A percentile compares a stretch with the other conserved stretches of the same genome.
Conservation (phyloP, 2,113 vertebrate species). For the Osmerus eperlanus region DNA sequence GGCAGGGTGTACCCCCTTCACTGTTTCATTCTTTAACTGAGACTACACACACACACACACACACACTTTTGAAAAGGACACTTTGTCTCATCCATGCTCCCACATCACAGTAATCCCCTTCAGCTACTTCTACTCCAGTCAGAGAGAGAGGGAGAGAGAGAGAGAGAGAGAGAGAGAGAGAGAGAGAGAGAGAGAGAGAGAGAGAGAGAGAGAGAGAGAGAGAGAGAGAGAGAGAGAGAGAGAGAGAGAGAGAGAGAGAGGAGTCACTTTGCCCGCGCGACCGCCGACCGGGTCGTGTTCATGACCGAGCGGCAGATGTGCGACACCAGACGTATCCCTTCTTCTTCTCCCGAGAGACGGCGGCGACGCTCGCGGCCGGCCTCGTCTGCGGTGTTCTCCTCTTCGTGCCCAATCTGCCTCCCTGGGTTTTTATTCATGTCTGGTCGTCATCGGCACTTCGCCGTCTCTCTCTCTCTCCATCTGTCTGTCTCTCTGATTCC, state of each 20-base stretch:
- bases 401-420: neutral
- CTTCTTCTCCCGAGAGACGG: neutral
- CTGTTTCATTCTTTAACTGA: neutral
- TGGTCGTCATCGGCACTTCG: neutral
- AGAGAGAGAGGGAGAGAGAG: too few species aligned
- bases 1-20: neutral
- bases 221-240: too few species aligned
- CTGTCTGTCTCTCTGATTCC: too few species aligned
- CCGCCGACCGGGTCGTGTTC: too few species aligned
- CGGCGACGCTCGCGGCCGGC: too few species aligned
- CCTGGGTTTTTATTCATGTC: neutral
- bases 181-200: too few species aligned
- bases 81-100: neutral
- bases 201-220: too few species aligned
- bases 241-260: too few species aligned
- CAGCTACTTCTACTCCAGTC: neutral
- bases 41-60: neutral
- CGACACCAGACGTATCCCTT: neutral
- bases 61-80: neutral
- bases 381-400: too few species aligned
- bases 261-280: neutral
- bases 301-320: too few species aligned
- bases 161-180: too few species aligned
- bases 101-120: neutral
- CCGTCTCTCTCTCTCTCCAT: neutral